phyloP scores from a whole-genome alignment of 2,113 vertebrate genomes.

The Antennarius striatus region DNA sequence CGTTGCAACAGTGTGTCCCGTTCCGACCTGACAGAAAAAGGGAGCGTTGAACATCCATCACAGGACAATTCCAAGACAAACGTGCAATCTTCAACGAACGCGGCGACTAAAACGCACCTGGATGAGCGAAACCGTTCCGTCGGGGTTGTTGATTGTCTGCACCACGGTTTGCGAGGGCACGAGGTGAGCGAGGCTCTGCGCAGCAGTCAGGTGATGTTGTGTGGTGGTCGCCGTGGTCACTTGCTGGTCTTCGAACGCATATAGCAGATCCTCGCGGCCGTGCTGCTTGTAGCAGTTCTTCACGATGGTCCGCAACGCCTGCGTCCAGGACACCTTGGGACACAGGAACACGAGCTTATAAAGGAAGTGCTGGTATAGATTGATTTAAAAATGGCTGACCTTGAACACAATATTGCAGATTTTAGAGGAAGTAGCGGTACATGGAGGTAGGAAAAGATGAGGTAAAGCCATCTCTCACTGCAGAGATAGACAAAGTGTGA shows the following conservation, averaged over 20 bases:
- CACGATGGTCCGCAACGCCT: slow-evolving; percentile 93
- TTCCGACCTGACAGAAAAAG: slow-evolving; percentile 84
- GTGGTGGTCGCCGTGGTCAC: slow-evolving; percentile 70
- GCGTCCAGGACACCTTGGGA: slow-evolving; percentile 95
- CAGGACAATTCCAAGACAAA: neutral
- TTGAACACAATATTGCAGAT: no score
- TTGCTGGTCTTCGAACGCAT: slow-evolving; percentile 96
- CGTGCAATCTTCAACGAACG: neutral
- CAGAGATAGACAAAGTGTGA: neutral
- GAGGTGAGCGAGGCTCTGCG: slow-evolving; percentile 94
- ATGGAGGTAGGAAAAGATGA: no score
- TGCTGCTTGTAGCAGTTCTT: slow-evolving; percentile 99
- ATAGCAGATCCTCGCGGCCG: slow-evolving; percentile 93
- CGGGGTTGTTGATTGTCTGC: slow-evolving; percentile 97
- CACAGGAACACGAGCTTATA: neutral
- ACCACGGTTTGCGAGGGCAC: slow-evolving; percentile 97
- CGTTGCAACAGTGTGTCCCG: slow-evolving; percentile 95
- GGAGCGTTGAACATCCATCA: no score
- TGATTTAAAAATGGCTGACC: neutral
- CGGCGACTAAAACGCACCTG: slow-evolving; percentile 78
- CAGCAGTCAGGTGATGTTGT: slow-evolving; percentile 80
- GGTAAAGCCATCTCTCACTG: neutral
- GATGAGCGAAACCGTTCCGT: slow-evolving; percentile 97
- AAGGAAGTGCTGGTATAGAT: neutral
- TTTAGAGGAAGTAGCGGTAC: no score